Conservation (phyloP, 1,140 invertebrate genomes). For the Pteromalus puparum region DNA sequence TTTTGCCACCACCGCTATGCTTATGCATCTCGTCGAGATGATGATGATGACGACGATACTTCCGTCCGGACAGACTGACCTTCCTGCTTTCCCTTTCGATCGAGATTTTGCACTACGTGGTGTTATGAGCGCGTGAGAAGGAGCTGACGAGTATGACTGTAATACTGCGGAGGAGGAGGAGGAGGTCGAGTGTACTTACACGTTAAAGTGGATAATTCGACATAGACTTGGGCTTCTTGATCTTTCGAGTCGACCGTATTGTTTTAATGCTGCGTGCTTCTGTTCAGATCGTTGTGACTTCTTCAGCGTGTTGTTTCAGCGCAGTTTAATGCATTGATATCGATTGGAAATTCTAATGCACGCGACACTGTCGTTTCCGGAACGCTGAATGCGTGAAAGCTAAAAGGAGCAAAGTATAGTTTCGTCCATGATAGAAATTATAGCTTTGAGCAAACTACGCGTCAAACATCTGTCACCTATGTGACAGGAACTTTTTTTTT, state of each 20-base stretch:
- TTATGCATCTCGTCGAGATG: not conserved
- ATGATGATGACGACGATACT: not conserved
- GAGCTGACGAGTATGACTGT: not conserved
- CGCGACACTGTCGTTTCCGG: not conserved
- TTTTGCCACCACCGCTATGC: not conserved
- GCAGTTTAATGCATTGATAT: too few species aligned
- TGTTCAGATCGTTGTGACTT: too few species aligned
- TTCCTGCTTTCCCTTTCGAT: not conserved
- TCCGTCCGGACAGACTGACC: not conserved
- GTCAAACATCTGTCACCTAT: not conserved
- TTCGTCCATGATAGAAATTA: not conserved
- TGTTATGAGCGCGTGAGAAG: not conserved
- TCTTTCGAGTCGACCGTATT: too few species aligned
- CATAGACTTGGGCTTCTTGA: not conserved
- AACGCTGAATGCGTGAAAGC: not conserved
- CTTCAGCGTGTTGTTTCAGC: too few species aligned
- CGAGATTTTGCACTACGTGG: not conserved
- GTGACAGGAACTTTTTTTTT: not conserved
- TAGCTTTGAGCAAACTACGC: not conserved
- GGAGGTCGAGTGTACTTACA: not conserved
- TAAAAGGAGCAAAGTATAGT: not conserved
- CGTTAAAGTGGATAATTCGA: slow-evolving; percentile 13
- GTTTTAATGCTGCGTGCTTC: too few species aligned
- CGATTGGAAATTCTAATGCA: too few species aligned
- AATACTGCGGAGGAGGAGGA: not conserved